A percentile compares a stretch with the other conserved stretches of the same genome.
These are phyloP conservation scores for Hemiprocne comata DNA, from an alignment of 2,113 vertebrate species.

Conservation along the genomic window DNA sequence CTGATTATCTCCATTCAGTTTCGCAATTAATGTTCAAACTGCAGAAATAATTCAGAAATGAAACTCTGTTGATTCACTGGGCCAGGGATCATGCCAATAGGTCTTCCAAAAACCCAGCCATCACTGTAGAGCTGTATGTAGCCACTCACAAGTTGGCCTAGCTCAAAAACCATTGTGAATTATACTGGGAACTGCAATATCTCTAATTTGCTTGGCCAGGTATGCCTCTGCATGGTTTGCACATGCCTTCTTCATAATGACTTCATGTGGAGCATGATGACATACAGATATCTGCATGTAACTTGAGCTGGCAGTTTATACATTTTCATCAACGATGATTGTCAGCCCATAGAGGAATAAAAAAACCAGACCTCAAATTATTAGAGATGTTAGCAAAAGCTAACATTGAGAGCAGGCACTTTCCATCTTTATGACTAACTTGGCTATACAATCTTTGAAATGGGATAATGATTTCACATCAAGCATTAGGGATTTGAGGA, in stretches of 20 bases:
- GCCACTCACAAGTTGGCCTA: background rate
- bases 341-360: background rate
- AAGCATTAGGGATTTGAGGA: background rate
- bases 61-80: background rate
- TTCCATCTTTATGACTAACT: background rate
- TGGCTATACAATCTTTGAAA: background rate
- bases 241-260: background rate
- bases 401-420: background rate
- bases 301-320: background rate
- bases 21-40: background rate
- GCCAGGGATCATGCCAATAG: background rate
- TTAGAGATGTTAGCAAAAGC: background rate
- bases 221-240: background rate
- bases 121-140: background rate
- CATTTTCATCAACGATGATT: background rate
- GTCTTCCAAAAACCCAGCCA: background rate
- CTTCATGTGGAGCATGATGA: background rate
- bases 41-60: background rate
- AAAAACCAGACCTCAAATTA: background rate
- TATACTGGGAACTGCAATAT: background rate
- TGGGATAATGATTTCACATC: background rate
- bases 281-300: background rate
- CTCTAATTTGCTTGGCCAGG: background rate
- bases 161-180: background rate
- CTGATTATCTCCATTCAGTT: background rate